A percentile compares a stretch with the other conserved stretches of the same genome.
Conservation (phyloP, 2,113 vertebrate genomes). For the Gymnobelideus leadbeateri region DNA sequence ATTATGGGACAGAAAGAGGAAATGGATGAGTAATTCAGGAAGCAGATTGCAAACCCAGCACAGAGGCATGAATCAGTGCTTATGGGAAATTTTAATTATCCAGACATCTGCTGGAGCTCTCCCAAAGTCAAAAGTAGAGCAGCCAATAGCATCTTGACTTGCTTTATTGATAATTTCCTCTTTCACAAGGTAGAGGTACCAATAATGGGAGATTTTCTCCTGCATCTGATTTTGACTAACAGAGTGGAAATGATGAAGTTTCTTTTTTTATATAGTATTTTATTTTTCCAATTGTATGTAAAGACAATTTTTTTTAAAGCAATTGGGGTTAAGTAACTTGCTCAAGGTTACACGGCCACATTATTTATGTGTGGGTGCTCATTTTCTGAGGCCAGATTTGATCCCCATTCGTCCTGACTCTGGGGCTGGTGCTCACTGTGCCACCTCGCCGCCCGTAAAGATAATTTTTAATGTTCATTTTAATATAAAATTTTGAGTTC, state of each 20-base stretch:
- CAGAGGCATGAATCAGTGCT: neutral
- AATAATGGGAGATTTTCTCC: neutral
- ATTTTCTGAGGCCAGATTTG: too few species aligned
- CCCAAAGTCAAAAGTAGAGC: neutral
- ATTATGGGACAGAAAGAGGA: neutral
- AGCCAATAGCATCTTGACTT: neutral
- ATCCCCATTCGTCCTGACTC: too few species aligned
- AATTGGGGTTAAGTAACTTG: too few species aligned
- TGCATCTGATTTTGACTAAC: neutral
- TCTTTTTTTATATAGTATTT: neutral
- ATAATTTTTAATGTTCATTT: neutral
- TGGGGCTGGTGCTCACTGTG: too few species aligned
- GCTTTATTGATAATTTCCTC: neutral
- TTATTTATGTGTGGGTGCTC: too few species aligned
- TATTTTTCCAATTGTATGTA: neutral
- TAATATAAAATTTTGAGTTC: neutral
- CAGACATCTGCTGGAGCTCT: neutral
- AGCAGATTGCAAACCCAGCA: neutral
- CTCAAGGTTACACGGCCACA: too few species aligned
- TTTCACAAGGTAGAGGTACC: neutral
- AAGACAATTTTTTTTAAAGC: too few species aligned
- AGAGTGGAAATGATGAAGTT: neutral
- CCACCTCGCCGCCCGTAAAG: too few species aligned
- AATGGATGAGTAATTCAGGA: neutral
- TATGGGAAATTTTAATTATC: neutral